Base-by-base conservation (phyloP, 2,797 vertebrate species). In the Rhynchonycteris naso region DNA sequence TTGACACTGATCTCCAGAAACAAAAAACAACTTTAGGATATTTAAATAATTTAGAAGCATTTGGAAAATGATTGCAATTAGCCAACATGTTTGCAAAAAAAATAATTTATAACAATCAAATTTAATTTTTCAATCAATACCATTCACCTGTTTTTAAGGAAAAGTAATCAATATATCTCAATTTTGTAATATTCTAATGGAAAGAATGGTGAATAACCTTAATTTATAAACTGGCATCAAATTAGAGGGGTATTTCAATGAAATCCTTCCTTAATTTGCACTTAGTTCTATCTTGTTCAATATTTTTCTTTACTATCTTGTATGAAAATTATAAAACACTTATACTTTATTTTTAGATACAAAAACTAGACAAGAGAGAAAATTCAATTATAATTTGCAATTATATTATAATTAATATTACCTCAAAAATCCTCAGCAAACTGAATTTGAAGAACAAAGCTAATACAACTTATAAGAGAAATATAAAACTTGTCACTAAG, bases 51-150 rank as follows among this genome's bases (percentile, higher is more conserved):
- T 91, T 66, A 16, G 52, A 92, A 33, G 26, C 13, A 61, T 38
- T 93, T 75, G 19, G 33, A n/a, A 89, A 91, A 76, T 87, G 33
- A 75, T 75, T 65, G 56, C 14, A 87, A 14, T 35, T 86, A 91
- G 54, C 61, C 15, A 87, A 24, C 22, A 74, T 52, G 38, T 7
- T 38, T 85, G 22, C 22, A 59, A 26, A 74, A 72, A 85, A 30
- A 95, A 88, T 81, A 91, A 78, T 52, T 86, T 21, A 88, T 85
- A 71, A 71, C 4, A 87, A 96, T 50, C 22, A 88, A 83, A 56
- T 8, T 16, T 80, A 80, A 79, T 91, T 80, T 92, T 85, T 82
- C 12, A 18, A 26, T 50, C 26, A 63, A 63, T 65, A 33, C 18
- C 58, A n/a, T 52, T 90, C 43, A 47, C 30, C 28, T 80, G 5